A percentile compares a stretch with the other conserved stretches of the same genome.
These are phyloP conservation scores for Campoletis sonorensis DNA, from an alignment of 1,140 invertebrate genomes.

Conservation along the genomic window DNA sequence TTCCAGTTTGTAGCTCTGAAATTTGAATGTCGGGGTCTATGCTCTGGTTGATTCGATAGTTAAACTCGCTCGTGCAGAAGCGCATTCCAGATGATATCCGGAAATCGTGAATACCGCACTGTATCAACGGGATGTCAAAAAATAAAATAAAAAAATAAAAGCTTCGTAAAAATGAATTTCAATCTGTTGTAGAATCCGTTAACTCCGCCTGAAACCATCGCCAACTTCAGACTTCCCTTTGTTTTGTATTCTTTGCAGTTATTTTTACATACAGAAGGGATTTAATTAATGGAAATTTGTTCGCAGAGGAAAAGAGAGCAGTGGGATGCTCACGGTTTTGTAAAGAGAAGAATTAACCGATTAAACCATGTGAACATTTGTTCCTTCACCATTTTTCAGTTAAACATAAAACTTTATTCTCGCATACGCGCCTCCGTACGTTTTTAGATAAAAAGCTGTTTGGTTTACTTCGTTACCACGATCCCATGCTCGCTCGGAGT, in stretches of 20 bases:
- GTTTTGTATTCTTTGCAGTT: too few relatives aligned
- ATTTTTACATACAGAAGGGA: too few relatives aligned
- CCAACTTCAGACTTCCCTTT: too few relatives aligned
- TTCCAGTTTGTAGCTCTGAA: constrained; percentile 22
- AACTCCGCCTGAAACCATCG: too few relatives aligned
- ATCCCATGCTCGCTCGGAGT: not conserved
- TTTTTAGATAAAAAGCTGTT: not conserved
- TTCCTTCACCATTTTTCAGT: too few relatives aligned
- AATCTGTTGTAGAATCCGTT: too few relatives aligned
- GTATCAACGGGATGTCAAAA: not conserved
- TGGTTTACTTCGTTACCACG: not conserved
- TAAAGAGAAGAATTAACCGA: too few relatives aligned
- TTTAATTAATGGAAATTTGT: too few relatives aligned
- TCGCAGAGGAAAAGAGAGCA: too few relatives aligned
- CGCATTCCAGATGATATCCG: constrained; percentile 1
- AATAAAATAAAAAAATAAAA: not conserved
- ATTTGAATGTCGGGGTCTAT: constrained; percentile 18
- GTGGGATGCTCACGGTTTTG: too few relatives aligned
- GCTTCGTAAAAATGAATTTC: not conserved
- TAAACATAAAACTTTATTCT: too few relatives aligned
- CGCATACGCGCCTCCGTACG: not conserved
- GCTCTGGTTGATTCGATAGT: constrained; percentile 8
- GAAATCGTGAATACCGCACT: not conserved
- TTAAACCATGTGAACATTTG: too few relatives aligned
- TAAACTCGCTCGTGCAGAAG: constrained; percentile 24